Conservation (phyloP, 2,888 invertebrate species). For the Phrixothrix hirtus region DNA sequence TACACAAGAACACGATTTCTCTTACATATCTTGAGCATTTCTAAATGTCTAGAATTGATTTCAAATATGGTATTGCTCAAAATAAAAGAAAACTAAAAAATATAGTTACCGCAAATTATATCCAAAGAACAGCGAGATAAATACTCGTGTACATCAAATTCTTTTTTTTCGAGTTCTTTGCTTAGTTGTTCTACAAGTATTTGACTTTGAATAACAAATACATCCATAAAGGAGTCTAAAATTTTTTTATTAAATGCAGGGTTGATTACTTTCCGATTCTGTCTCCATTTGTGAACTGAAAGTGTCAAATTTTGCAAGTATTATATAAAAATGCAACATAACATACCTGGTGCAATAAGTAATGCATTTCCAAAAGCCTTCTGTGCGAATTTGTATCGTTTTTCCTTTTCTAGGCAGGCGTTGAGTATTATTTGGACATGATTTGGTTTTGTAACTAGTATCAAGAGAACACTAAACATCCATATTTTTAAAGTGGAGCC, state of each 20-base stretch:
- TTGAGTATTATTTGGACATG: conserved; percentile 42
- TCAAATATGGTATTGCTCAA: no score
- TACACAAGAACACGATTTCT: no score
- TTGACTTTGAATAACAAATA: conserved; percentile 65
- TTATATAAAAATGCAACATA: background rate
- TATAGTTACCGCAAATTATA: conserved; percentile 64
- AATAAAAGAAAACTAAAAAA: no score
- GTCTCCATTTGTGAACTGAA: conserved; percentile 63
- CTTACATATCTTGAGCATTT: no score
- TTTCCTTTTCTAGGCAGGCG: conserved; percentile 40
- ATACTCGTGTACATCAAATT: conserved; percentile 61
- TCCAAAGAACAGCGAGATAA: conserved; percentile 65
- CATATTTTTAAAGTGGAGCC: conserved; percentile 40
- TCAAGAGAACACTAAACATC: conserved; percentile 41
- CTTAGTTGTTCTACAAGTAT: conserved; percentile 57
- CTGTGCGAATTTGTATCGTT: conserved; percentile 36
- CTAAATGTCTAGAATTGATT: no score
- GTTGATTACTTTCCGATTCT: conserved; percentile 62
- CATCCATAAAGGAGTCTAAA: conserved; percentile 63
- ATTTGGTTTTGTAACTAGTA: conserved; percentile 41
- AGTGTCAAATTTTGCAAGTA: no score
- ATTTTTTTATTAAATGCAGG: conserved; percentile 68
- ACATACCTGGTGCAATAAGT: conserved; percentile 37
- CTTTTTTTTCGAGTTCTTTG: conserved; percentile 50
- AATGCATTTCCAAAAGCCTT: conserved; percentile 39